Evolutionary conservation across 2,797 vertebrate species (phyloP).

Genomic region (Taeniopygia guttata): DNA sequence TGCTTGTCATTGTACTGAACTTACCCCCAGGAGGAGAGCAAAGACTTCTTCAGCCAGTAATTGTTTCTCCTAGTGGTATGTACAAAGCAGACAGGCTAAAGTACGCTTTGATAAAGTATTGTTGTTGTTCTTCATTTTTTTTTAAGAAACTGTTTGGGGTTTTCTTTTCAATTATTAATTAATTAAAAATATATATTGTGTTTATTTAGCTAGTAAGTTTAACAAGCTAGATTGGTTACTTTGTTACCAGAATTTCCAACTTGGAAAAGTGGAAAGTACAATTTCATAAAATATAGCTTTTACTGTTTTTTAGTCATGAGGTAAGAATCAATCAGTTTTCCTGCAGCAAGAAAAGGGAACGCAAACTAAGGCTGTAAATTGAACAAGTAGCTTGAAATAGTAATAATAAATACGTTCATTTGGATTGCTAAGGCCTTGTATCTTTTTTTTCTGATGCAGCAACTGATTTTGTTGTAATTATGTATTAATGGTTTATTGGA

Average conservation of each 20-base stretch:
- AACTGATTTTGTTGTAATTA: background rate
- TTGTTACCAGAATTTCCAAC: background rate
- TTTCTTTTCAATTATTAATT: background rate
- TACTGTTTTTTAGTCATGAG: background rate
- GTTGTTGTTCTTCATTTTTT: fast-evolving
- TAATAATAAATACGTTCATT: background rate
- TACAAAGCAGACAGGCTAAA: constrained; percentile 12
- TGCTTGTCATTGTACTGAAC: constrained; percentile 87
- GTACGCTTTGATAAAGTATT: background rate
- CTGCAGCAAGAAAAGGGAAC: background rate
- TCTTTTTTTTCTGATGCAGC: background rate
- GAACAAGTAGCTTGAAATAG: background rate
- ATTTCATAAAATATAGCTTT: background rate
- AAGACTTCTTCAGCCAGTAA: constrained; percentile 93
- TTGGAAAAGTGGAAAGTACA: background rate
- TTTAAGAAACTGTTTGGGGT: background rate
- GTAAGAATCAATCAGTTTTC: background rate
- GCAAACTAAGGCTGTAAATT: background rate
- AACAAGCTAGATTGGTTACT: background rate
- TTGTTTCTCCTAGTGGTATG: constrained; percentile 92
- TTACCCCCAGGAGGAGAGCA: constrained; percentile 94
- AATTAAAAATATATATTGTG: background rate
- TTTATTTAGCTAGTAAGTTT: background rate
- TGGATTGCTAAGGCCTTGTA: background rate
- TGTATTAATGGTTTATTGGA: background rate